Evolutionary conservation across 2,888 invertebrate species (phyloP).

Genomic region (Euspilapteryx auroguttella): DNA sequence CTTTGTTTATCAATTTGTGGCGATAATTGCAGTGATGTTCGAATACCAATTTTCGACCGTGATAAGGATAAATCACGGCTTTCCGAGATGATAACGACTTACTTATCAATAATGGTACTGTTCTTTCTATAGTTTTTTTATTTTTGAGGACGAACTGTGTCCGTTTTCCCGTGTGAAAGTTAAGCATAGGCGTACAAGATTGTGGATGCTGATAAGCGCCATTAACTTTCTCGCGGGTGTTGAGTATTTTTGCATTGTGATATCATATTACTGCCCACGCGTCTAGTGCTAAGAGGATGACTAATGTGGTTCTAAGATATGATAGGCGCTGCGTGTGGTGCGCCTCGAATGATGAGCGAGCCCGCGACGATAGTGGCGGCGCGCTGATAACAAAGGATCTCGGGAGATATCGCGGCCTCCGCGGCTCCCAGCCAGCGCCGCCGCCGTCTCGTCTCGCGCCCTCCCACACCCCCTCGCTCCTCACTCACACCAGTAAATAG

Average conservation of each 20-base stretch:
- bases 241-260: conserved; percentile 64
- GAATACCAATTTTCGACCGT: conserved; percentile 76
- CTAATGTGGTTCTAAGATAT: conserved; percentile 58
- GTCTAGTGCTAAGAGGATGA: conserved; percentile 52
- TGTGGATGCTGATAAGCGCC: conserved; percentile 64
- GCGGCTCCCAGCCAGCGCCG: too few species aligned
- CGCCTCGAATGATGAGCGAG: conserved; percentile 19
- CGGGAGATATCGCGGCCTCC: too few species aligned
- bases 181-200: conserved; percentile 55
- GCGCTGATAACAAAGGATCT: conserved; percentile 56
- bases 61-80: conserved; percentile 70
- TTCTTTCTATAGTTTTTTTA: conserved; percentile 26
- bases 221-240: conserved; percentile 64
- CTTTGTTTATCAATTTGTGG: conserved; percentile 85
- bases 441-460: conserved; percentile 11
- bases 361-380: conserved; percentile 28
- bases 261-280: conserved; percentile 64
- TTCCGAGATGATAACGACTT: conserved; percentile 75
- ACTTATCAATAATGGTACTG: conserved; percentile 78
- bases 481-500: conserved; percentile 15
- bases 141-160: conserved; percentile 18
- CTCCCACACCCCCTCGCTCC: conserved; percentile 11
- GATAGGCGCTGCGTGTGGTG: conserved; percentile 44
- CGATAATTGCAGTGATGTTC: conserved; percentile 71
- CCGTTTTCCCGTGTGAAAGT: conserved; percentile 59